Evolutionary conservation across 2,888 invertebrate species (phyloP).

Genomic region (Laothoe populi): DNA sequence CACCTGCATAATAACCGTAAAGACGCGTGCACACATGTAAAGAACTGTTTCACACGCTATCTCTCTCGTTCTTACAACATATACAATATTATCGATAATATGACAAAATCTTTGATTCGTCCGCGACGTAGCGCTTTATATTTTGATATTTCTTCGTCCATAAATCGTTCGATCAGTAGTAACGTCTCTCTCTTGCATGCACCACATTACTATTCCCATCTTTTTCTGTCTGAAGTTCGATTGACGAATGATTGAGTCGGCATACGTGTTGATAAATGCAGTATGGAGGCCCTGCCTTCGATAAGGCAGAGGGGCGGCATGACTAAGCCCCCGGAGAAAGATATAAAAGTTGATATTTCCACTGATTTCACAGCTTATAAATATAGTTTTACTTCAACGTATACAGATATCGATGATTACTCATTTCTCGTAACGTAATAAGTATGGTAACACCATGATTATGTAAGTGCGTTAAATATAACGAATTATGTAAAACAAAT

Average conservation of each 20-base stretch:
- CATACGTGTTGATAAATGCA: constrained; percentile 60
- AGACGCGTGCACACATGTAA: constrained; percentile 12
- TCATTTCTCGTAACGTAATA: background rate
- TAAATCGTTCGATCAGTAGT: constrained; percentile 52
- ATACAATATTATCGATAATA: constrained; percentile 45
- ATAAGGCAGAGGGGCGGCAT: constrained; percentile 48
- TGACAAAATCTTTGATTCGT: constrained; percentile 9
- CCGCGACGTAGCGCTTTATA: constrained; percentile 53
- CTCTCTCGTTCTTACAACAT: constrained; percentile 50
- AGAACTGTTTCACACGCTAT: constrained; percentile 8
- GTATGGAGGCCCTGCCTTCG: constrained; percentile 61
- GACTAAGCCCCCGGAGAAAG: constrained; percentile 38
- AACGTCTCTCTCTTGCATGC: constrained; percentile 61
- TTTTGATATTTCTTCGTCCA: constrained; percentile 66
- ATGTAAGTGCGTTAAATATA: too few species aligned
- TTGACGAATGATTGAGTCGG: constrained; percentile 78
- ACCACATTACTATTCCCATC: constrained; percentile 58
- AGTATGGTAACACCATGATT: too few species aligned
- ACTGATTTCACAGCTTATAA: constrained; percentile 1
- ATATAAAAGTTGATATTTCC: constrained; percentile 20
- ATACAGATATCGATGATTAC: background rate
- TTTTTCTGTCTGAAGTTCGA: constrained; percentile 65
- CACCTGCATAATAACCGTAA: constrained; percentile 21
- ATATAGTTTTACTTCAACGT: background rate
- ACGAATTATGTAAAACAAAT: too few species aligned